Conservation (phyloP, 2,888 invertebrate species). For the Clunio marinus region DNA sequence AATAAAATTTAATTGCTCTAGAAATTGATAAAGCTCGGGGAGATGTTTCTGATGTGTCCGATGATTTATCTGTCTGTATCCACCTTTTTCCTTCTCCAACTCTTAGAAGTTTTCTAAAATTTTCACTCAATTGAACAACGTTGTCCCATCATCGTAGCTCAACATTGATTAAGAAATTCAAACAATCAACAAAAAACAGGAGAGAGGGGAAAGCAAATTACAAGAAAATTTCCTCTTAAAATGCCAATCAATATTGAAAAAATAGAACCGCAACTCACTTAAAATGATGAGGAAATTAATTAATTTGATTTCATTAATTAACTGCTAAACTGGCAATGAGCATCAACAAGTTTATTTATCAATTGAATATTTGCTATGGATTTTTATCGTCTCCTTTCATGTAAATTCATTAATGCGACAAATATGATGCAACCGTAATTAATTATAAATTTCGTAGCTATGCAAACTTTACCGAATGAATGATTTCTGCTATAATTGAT, state of each 20-base stretch:
- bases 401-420: too few relatives aligned
- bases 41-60: conserved; percentile 12
- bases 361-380: background rate
- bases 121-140: background rate
- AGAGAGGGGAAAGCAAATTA: too few relatives aligned
- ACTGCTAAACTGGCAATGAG: conserved; percentile 31
- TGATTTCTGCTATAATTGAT: too few relatives aligned
- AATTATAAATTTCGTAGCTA: too few relatives aligned
- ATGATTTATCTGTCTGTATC: background rate
- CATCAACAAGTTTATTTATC: conserved; percentile 34
- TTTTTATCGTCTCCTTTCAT: too few relatives aligned
- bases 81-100: background rate
- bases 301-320: conserved; percentile 33
- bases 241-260: too few relatives aligned
- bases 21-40: background rate
- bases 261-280: background rate
- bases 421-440: too few relatives aligned
- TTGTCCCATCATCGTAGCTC: background rate
- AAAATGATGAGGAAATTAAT: conserved; percentile 11
- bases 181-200: background rate
- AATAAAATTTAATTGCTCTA: conserved; percentile 17
- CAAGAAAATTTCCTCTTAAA: too few relatives aligned
- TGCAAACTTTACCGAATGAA: too few relatives aligned
- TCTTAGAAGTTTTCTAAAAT: background rate
- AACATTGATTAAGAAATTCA: background rate